Percentiles rank a stretch among this genome's conserved stretches.
phyloP scores from a whole-genome alignment of 2,888 invertebrate genomes.

The Neoscelio sp. region DNA sequence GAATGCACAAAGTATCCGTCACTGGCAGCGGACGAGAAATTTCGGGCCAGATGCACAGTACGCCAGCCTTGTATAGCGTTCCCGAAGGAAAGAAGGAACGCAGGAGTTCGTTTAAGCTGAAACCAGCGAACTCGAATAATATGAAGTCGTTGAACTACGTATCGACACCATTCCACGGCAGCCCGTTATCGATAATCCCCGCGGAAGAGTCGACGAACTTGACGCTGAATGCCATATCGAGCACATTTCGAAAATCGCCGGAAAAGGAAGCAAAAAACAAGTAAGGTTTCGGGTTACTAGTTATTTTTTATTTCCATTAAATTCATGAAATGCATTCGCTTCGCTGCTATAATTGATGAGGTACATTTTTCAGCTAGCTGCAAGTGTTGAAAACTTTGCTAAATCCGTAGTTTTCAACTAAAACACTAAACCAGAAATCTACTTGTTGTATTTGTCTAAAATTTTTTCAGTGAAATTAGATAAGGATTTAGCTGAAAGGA shows the following conservation, averaged over 20 bases:
- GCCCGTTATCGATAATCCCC: constrained; percentile 89
- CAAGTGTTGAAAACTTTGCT: too few relatives aligned
- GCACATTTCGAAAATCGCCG: constrained; percentile 83
- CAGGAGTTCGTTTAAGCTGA: constrained; percentile 72
- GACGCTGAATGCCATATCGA: constrained; percentile 88
- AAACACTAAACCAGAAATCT: too few relatives aligned
- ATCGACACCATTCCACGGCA: constrained; percentile 94
- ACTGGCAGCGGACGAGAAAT: constrained; percentile 84
- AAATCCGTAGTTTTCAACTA: too few relatives aligned
- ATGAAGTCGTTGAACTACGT: constrained; percentile 93
- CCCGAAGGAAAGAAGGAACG: constrained; percentile 86
- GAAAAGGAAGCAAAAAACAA: constrained; percentile 77
- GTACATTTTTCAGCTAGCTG: too few relatives aligned
- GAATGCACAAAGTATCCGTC: constrained; percentile 86
- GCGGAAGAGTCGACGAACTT: constrained; percentile 92
- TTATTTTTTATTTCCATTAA: constrained; percentile 63
- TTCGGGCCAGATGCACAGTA: constrained; percentile 86
- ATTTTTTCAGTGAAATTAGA: too few relatives aligned
- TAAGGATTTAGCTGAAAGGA: too few relatives aligned
- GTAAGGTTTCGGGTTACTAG: too few relatives aligned
- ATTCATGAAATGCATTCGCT: background rate
- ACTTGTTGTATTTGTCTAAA: too few relatives aligned
- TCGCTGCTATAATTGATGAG: too few relatives aligned
- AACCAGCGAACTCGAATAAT: constrained; percentile 90
- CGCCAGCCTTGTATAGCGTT: constrained; percentile 87